Percentiles rank a stretch among this genome's conserved stretches.
Evolutionary conservation across 2,113 vertebrate species (phyloP).

Genomic region (Alligator mississippiensis): DNA sequence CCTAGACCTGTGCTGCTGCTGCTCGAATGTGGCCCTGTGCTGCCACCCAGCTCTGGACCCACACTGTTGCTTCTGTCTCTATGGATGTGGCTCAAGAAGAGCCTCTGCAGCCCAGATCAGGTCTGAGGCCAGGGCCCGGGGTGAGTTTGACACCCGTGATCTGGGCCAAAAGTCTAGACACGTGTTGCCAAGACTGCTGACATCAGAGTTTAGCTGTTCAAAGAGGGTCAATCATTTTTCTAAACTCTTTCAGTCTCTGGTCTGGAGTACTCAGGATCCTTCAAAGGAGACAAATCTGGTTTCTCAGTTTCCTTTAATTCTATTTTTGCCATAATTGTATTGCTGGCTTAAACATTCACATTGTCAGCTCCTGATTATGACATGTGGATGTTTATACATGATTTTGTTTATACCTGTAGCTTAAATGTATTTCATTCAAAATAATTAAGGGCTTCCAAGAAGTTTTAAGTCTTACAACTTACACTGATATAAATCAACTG

Average conservation of each 20-base stretch:
- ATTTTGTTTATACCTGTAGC: too few relatives aligned
- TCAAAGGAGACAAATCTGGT: background rate
- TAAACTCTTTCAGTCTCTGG: background rate
- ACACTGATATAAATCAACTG: background rate
- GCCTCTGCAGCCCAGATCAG: too few relatives aligned
- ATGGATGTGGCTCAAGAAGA: too few relatives aligned
- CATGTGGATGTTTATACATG: too few relatives aligned
- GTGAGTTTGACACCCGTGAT: background rate
- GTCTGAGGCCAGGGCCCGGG: too few relatives aligned
- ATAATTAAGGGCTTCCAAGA: too few relatives aligned
- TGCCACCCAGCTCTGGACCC: too few relatives aligned
- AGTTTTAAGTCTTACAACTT: background rate
- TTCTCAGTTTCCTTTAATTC: background rate
- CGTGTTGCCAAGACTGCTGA: background rate
- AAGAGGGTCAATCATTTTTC: background rate
- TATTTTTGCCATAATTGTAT: conserved; percentile 4
- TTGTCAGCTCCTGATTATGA: background rate
- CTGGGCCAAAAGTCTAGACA: background rate
- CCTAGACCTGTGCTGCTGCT: too few relatives aligned
- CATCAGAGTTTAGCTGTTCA: background rate
- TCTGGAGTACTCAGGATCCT: background rate
- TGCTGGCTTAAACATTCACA: background rate
- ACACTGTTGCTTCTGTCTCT: too few relatives aligned
- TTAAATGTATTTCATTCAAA: too few relatives aligned
- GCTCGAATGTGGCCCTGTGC: too few relatives aligned